A percentile compares a stretch with the other conserved stretches of the same genome.
phyloP scores from a whole-genome alignment of 2,113 vertebrate species.

The Alouatta palliata region DNA sequence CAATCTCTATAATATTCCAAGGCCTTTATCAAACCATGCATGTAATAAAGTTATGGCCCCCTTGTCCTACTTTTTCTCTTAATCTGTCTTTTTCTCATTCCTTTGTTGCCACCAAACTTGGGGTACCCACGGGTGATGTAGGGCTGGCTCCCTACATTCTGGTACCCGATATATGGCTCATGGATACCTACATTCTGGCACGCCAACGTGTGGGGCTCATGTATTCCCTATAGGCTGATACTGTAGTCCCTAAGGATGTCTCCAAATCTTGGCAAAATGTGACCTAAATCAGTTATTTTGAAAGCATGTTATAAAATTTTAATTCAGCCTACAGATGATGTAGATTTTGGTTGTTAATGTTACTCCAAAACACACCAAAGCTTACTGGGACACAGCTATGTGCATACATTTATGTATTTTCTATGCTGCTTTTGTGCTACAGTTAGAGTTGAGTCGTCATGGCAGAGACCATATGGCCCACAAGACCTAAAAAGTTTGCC shows the following conservation, averaged over 20 bases:
- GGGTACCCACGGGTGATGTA: no score
- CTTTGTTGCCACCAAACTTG: no score
- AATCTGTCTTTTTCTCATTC: no score
- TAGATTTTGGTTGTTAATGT: background rate
- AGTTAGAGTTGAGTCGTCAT: background rate
- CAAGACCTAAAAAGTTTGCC: background rate
- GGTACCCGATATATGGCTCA: no score
- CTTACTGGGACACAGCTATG: background rate
- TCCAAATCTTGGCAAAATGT: background rate
- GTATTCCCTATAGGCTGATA: no score
- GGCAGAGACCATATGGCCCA: background rate
- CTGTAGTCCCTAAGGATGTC: background rate
- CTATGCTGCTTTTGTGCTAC: background rate
- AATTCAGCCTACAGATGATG: background rate
- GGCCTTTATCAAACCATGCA: background rate
- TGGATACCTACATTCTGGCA: no score
- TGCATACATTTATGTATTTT: background rate
- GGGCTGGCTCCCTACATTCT: no score
- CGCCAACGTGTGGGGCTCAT: no score
- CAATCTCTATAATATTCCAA: background rate
- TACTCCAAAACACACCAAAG: background rate
- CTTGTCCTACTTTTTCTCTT: no score
- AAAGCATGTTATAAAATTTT: background rate
- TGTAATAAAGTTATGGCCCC: no score
- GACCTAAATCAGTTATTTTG: background rate